Conservation (phyloP, 64 coral and sea anemone species). For the Porites australiensis region DNA sequence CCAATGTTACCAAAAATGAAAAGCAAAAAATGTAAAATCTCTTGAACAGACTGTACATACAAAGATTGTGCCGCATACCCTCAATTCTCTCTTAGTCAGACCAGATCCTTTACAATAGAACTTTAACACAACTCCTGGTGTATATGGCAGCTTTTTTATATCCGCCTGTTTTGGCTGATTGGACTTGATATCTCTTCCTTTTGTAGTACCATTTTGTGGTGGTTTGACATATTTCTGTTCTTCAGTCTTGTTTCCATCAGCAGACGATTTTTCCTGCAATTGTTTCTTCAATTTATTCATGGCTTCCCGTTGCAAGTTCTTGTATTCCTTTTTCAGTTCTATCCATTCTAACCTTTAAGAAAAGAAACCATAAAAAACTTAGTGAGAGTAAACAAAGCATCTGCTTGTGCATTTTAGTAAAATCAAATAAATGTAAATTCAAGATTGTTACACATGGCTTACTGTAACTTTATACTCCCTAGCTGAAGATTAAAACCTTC, state of each 20-base stretch:
- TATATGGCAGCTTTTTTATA: constrained; percentile 69
- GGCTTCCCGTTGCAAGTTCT: constrained; percentile 80
- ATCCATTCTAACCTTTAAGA: constrained; percentile 84
- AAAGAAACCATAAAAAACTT: background rate
- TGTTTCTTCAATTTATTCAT: constrained; percentile 91
- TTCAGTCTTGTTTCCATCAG: background rate
- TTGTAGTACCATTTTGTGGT: background rate
- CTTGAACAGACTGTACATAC: too few species aligned
- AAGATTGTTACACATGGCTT: too few species aligned
- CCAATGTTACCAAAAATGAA: too few species aligned
- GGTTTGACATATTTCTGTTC: background rate
- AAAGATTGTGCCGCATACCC: constrained; percentile 33
- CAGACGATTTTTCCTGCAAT: constrained; percentile 63
- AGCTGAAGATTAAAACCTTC: too few species aligned
- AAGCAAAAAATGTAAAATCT: too few species aligned
- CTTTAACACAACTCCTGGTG: constrained; percentile 86
- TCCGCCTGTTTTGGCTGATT: constrained; percentile 10
- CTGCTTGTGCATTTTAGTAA: background rate
- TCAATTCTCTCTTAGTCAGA: constrained; percentile 56
- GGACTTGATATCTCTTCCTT: background rate
- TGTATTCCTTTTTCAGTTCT: constrained; percentile 89
- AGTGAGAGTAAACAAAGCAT: too few species aligned
- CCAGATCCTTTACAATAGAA: constrained; percentile 50
- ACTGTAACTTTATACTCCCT: too few species aligned
- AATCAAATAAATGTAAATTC: too few species aligned